These are phyloP conservation scores for Marasmarcha lunaedactyla DNA, from an alignment of 2,888 invertebrate genomes.

Conservation along the genomic window DNA sequence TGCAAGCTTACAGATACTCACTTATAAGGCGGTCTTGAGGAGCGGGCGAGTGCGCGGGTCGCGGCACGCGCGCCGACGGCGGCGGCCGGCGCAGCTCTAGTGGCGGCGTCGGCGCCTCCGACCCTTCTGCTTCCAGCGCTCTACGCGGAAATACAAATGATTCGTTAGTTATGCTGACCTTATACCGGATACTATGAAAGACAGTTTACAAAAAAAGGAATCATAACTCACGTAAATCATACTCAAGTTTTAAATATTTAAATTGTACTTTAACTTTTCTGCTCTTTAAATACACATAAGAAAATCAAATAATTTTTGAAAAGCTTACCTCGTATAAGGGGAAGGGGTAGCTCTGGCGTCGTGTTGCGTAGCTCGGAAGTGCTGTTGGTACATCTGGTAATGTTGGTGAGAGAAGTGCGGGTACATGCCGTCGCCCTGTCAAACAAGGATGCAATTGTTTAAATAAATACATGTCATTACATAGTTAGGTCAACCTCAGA, in stretches of 20 bases:
- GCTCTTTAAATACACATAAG: too few relatives aligned
- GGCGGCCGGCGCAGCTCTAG: slow-evolving; percentile 76
- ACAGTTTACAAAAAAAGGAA: too few relatives aligned
- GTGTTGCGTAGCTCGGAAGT: slow-evolving; percentile 61
- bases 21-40: slow-evolving; percentile 56
- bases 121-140: slow-evolving; percentile 70
- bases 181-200: too few relatives aligned
- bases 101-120: slow-evolving; percentile 77
- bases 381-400: slow-evolving; percentile 65
- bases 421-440: slow-evolving; percentile 62
- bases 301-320: too few relatives aligned
- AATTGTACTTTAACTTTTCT: too few relatives aligned
- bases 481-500: too few relatives aligned
- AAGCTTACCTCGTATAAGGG: slow-evolving; percentile 46
- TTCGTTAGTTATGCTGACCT: not conserved
- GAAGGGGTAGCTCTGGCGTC: slow-evolving; percentile 50
- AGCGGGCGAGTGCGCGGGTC: slow-evolving; percentile 76
- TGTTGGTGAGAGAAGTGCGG: slow-evolving; percentile 65
- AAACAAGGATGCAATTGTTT: slow-evolving; percentile 11
- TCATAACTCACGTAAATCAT: too few relatives aligned
- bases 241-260: too few relatives aligned
- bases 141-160: too few relatives aligned
- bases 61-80: slow-evolving; percentile 73
- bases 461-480: not conserved
- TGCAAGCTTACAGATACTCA: too few relatives aligned